Percentiles rank a stretch among this genome's conserved stretches.
Evolutionary conservation across 2,113 vertebrate genomes (phyloP).

Genomic region (Otocyon megalotis): DNA sequence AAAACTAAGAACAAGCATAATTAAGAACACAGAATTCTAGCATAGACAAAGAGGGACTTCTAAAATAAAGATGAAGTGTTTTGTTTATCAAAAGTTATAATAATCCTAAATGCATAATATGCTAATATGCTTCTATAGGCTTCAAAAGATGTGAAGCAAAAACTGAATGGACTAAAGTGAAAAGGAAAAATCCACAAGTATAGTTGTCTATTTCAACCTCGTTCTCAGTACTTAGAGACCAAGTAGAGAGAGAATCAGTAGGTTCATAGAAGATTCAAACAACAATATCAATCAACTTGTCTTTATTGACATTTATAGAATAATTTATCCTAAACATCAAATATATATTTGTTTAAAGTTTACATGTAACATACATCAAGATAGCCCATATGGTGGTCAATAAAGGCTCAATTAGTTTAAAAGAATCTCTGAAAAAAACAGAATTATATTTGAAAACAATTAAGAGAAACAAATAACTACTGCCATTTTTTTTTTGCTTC

Average conservation of each 20-base stretch:
- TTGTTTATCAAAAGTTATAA: not conserved
- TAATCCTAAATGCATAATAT: not conserved
- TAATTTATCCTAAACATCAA: not conserved
- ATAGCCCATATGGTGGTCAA: not conserved
- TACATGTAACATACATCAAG: not conserved
- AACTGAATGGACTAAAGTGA: not conserved
- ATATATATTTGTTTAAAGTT: not conserved
- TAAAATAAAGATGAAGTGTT: not conserved
- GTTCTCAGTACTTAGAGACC: not conserved
- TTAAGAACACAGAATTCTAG: not conserved
- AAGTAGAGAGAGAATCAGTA: not conserved
- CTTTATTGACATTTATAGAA: not conserved
- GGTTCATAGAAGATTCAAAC: not conserved
- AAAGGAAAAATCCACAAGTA: not conserved
- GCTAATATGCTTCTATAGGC: not conserved
- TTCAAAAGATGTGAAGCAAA: slow-evolving; percentile 22
- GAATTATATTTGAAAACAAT: not conserved
- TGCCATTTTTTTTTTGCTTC: not conserved
- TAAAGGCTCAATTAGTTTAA: not conserved
- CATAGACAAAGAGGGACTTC: not conserved
- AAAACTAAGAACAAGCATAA: not conserved
- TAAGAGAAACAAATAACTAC: not conserved
- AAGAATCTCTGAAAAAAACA: not conserved
- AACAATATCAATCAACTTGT: not conserved
- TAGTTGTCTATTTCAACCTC: not conserved